Evolutionary conservation across 2,888 invertebrate genomes (phyloP), one percentile per base, ranked within the genome.

Genomic region (Drosophila seclusa): DNA sequence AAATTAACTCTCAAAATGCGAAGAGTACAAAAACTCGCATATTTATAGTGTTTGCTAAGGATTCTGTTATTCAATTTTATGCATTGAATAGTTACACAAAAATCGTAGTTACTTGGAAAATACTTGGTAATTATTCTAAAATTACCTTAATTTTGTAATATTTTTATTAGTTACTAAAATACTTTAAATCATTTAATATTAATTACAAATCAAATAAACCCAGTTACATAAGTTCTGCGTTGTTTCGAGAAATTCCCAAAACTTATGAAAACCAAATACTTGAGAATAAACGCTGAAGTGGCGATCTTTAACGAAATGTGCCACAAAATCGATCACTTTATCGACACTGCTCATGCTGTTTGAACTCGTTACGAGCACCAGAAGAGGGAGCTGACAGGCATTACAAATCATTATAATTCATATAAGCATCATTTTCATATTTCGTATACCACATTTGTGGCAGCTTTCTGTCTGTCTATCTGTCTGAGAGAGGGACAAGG

Each of bases 341-440:
- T 53, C 50, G 66, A 34, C 36, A 27, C 66, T n/a, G 34, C 27
- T 49, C 29, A 31, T 21, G 6, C 50, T 13, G 40, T 40, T n/a
- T 31, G 31, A 45, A 16, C 10, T 34, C 13, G n/a, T 29, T 40
- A 18, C 31, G 48, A 24, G 31, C 58, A 45, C n/a, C 24, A 45
- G 18, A 54, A 38, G 27, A 58, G 49, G 50, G 36, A 74, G 62
- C 71, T 77, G 83, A 85, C 85, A 85, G 45, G 54, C 69, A 82
- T 77, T 84, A 68, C 75, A 70, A 83, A 78, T 84, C 71, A 76
- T 82, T 73, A 77, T 80, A 75, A 65, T 75, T 48, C 71, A 76
- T 49, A 58, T 68, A 52, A 65, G 55, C 38, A 50, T 54, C 58
- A 60, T 73, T 73, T 58, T 59, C 67, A 61, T 61, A 62, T 67